Base-by-base conservation (phyloP, 2,888 invertebrate genomes). In the Drosophila melanosoma region DNA sequence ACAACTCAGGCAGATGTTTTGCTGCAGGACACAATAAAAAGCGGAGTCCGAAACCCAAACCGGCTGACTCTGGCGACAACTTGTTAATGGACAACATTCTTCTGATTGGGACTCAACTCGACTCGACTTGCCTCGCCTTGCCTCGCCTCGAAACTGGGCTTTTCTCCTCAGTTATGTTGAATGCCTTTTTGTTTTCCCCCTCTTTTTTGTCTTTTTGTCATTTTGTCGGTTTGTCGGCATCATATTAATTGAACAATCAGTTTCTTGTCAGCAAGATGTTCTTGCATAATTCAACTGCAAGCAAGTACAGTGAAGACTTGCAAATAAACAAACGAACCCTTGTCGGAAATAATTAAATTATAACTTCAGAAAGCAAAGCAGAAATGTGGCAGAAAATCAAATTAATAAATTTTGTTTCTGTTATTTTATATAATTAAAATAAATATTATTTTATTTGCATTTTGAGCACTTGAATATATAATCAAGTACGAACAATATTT, bases 51-150 rank as follows among this genome's bases (percentile, higher is more conserved):
- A 20, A 20, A 23, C 23, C 15, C 23, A 52, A 53, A 62, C 32
- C 17, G 53, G 58, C 48, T 42, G 64, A 70, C 74, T 87, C 78
- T 78, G 85, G 87, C 76, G 79, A 87, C 89, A 89, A 89, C 81
- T 89, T 84, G 85, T 87, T 84, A 89, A 87, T 80, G 77, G 86
- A 69, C 74, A 75, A 78, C 83, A 89, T 83, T 89, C 87, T 74
- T 74, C 58, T 81, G 89, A 87, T 85, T 85, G 74, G 69, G 65
- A 54, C 62, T 45, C 51, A n/a, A 42, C 45, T 45, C 20, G 62
- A 54, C 59, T 45, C 51, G 29, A 32, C 45, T 45, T 12, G 65
- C 48, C 62, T 45, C 42, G 29, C 20, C 45, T 45, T 12, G 65
- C 48, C 62, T 45, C 42, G 29, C 20, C 45, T 45, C 20, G 15